Evolutionary conservation across 2,797 vertebrate genomes (phyloP).

Genomic region (Adrianichthys oophorus): DNA sequence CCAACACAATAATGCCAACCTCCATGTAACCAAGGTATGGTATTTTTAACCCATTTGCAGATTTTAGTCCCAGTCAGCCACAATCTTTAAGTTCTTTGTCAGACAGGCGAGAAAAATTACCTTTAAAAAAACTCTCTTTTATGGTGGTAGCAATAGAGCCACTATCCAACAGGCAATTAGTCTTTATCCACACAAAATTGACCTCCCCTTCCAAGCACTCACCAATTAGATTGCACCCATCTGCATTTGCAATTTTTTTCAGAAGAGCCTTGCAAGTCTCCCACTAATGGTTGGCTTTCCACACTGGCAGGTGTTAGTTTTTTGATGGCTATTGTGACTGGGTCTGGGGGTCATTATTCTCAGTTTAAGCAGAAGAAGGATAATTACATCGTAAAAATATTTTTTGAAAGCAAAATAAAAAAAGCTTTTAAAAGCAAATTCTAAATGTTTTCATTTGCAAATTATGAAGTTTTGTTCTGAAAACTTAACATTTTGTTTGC

Average conservation of each 20-base stretch:
- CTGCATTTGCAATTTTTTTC: too few species aligned
- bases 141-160: slow-evolving; percentile 3
- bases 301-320: background rate
- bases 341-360: too few species aligned
- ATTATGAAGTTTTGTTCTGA: too few species aligned
- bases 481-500: too few species aligned
- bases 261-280: background rate
- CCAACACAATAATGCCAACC: background rate
- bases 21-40: background rate
- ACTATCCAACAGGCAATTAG: background rate
- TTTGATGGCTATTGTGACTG: too few species aligned
- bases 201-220: slow-evolving; percentile 1
- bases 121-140: background rate
- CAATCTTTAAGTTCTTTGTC: background rate
- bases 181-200: fast-evolving
- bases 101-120: background rate
- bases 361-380: too few species aligned
- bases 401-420: too few species aligned
- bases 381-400: too few species aligned
- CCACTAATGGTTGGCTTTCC: slow-evolving; percentile 1
- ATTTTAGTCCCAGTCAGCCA: slow-evolving; percentile 1
- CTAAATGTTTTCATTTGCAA: too few species aligned
- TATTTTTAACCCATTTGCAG: background rate
- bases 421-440: too few species aligned
- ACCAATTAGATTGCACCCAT: background rate